Evolutionary conservation across 2,113 vertebrate species (phyloP), one percentile per base, ranked within the genome.

Genomic region (Peromyscus californicus): DNA sequence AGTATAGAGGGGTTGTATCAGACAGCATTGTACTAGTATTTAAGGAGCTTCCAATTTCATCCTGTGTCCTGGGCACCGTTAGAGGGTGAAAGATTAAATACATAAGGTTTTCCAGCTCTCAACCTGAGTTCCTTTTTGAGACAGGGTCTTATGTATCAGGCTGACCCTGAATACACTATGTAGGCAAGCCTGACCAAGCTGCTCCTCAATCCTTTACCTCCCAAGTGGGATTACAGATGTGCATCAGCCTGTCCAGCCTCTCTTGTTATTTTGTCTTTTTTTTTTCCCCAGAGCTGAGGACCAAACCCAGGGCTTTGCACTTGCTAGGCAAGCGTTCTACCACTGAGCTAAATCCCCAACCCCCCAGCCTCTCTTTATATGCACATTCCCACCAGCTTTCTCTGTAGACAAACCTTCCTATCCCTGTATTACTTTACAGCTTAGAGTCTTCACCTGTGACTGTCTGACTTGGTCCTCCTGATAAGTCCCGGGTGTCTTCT

Each of bases 41-140:
- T 85, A 51, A 92, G 36, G 54, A 70, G 26, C 72, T 88, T 79
- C 69, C 59, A 94, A 70, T 16, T 78, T 96, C 51, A 75, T 69
- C 42, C 65, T 45, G 8, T 48, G 5, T 90, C 42, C 51, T 83
- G 36, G 33, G 36, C 39, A 21, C 51, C 36, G 0, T 39, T 11
- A 61, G 22, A 39, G 21, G 19, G 4, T 22, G 51, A n/a, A 22
- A 22, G 22, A 39, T 61, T 63, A 63, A 84, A 61, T 16, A 22
- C 12, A 29, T 42, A 61, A 63, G n/a, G 22, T 15, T 84, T 42
- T 51, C 57, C 59, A n/a, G 36, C 36, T 39, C 57, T 84, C n/a
- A 84, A 51, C 36, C 79, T 61, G 36, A 61, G 22, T 59, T 84
- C 45, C 54, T 26, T 42, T 61, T 29, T 61, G 57, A 63, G n/a